Evolutionary conservation across 2,113 vertebrate genomes (phyloP).

Genomic region (Boulengeromyrus knoepffleri): DNA sequence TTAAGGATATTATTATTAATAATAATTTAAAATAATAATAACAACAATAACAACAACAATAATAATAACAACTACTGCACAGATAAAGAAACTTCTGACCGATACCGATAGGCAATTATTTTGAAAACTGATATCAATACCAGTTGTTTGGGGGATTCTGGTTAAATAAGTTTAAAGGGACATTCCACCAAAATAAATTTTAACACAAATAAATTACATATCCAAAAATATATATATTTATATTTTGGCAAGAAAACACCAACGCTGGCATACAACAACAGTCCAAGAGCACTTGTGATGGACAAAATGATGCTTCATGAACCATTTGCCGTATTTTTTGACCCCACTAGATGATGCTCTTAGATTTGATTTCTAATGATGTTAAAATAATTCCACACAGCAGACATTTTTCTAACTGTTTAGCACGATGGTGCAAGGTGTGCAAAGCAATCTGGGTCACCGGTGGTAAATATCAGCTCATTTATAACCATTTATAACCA

Average conservation of each 20-base stretch:
- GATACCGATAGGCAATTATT: too few species aligned
- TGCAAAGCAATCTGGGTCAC: too few species aligned
- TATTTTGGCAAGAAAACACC: background rate
- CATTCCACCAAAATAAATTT: background rate
- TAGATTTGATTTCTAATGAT: background rate
- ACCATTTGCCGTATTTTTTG: background rate
- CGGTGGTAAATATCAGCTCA: too few species aligned
- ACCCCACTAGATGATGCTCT: background rate
- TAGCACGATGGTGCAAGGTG: too few species aligned
- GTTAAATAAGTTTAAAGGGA: background rate
- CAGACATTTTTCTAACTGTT: too few species aligned
- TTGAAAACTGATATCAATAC: background rate
- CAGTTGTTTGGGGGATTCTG: background rate
- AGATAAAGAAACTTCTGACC: background rate
- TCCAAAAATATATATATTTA: background rate
- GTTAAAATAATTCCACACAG: too few species aligned
- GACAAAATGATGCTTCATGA: background rate
- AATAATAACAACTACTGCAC: background rate
- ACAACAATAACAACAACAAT: background rate
- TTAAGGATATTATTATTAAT: background rate
- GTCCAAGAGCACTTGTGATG: background rate
- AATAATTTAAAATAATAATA: background rate
- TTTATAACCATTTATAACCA: too few species aligned
- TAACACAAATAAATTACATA: background rate
- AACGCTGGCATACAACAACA: background rate